Conservation (phyloP, 2,113 vertebrate species). For the Coregonus clupeaformis region DNA sequence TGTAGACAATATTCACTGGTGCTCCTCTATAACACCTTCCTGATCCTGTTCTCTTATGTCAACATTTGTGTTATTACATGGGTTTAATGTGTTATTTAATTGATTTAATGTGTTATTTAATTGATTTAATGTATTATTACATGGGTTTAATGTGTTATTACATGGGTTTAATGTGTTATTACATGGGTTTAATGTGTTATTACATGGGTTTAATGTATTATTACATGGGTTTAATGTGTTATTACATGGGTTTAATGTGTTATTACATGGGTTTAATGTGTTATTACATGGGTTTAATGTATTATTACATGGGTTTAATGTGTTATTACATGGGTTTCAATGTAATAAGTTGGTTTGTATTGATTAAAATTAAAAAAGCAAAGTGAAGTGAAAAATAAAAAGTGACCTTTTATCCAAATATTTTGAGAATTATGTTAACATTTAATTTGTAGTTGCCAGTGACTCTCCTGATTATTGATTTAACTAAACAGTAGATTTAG, state of each 20-base stretch:
- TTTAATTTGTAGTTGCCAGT: constrained; percentile 13
- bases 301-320: too few species aligned
- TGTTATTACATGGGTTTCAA: too few species aligned
- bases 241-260: too few species aligned
- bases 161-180: not conserved
- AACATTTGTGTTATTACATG: not conserved
- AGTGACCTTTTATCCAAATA: not conserved
- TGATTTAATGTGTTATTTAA: too few species aligned
- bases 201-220: not conserved
- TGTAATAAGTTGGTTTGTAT: constrained; percentile 8
- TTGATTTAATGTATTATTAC: not conserved
- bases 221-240: too few species aligned
- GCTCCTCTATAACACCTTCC: too few species aligned
- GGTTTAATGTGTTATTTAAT: not conserved
- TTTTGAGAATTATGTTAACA: not conserved
- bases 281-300: too few species aligned
- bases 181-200: too few species aligned
- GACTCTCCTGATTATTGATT: constrained; percentile 42
- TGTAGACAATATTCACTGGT: too few species aligned
- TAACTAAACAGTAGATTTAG: constrained; percentile 60
- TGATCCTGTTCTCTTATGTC: too few species aligned
- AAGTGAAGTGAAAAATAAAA: too few species aligned
- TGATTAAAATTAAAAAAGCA: constrained; percentile 1
- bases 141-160: not conserved
- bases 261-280: too few species aligned